Base-by-base conservation (phyloP, 2,888 invertebrate species). In the Erynnis tages region DNA sequence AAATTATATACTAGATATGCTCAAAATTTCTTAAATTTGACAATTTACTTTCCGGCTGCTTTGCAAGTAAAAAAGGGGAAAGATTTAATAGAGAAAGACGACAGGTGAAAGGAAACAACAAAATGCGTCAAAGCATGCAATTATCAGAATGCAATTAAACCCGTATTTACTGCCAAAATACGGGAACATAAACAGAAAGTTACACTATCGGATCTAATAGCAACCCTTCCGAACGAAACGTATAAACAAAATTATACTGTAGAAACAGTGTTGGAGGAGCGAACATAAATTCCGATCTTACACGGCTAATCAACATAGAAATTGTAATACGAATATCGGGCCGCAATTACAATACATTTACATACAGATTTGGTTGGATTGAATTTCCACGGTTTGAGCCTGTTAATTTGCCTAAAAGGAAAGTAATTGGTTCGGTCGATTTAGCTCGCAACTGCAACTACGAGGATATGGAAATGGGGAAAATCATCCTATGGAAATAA, bases 341-440 rank as follows among this genome's bases (percentile, higher is more conserved):
- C 65, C 67, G 66, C 78, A 77, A 85, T 86, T 84, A 85, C 82
- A 86, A 84, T 81, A 80, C 78, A 86, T 87, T 87, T 80, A 78
- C 85, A 84, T 85, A 82, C 74, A 82, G 77, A 85, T 87, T 83
- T 82, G 80, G 82, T 73, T 65, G 71, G 79, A 84, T 85, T 85
- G 79, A 82, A 83, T 81, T 79, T 79, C 76, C 72, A 76, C 73
- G 66, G 72, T 72, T 63, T 75, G 71, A 77, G 76, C 82, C 78
- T 83, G 86, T 85, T 85, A 80, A 86, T 87, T 85, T 84, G 71
- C 80, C 74, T 85, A 84, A 85, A 85, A 86, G 83, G 82, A 76
- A 82, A 76, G 80, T 85, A 82, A 85, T 84, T 79, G 80, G 72
- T 74, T 61, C 63, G 69, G 70, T 71, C 66, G 69, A 78, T 77